Evolutionary conservation across 1,140 invertebrate genomes (phyloP), one percentile per base, ranked within the genome.

Genomic region (Maconellicoccus hirsutus): DNA sequence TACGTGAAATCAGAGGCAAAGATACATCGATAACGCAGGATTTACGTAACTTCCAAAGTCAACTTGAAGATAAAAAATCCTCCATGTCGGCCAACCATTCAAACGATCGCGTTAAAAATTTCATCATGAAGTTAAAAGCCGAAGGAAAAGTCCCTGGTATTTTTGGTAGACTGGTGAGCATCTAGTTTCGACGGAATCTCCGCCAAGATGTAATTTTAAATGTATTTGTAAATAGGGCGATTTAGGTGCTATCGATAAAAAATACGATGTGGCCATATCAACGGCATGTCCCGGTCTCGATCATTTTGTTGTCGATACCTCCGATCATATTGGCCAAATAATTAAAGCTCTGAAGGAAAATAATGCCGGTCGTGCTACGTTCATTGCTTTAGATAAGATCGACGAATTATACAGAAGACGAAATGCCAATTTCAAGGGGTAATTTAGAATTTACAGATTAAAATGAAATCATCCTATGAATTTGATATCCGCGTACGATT

Each of bases 241-340:
- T 79, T 82, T 99, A n/a, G 97, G 96, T 38, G 94, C 86, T 0
- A 97, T 99, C 75, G 91, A 97, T 80, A 80, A 82, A 23, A 94
- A 94, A 80, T 99, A 95, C 80, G 96, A 99, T 78, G 86, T 97
- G 0, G 97, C 96, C 0, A 87, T 98, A 75, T 98, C 95, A 0
- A 98, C 95, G 0, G 94, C 94, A 14, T 97, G 93, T 79, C 89
- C 91, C 0, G 82, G 87, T 0, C 78, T 98, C 0, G 95, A 99
- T 76, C 89, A 96, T 76, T 93, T 98, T 73, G 88, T 99, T 0
- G 92, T 94, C 0, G 96, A 98, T 75, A 89, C 85, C 0, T 89
- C 94, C 0, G 81, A 88, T 3, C 95, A 92, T 0, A 96, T 88
- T 0, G 86, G 94, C 76, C 81, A 83, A 27, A 96, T 94, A 78